A percentile compares a stretch with the other conserved stretches of the same genome.
These are phyloP conservation scores for Drosophila putrida DNA, from an alignment of 2,888 invertebrate genomes.

Conservation along the genomic window DNA sequence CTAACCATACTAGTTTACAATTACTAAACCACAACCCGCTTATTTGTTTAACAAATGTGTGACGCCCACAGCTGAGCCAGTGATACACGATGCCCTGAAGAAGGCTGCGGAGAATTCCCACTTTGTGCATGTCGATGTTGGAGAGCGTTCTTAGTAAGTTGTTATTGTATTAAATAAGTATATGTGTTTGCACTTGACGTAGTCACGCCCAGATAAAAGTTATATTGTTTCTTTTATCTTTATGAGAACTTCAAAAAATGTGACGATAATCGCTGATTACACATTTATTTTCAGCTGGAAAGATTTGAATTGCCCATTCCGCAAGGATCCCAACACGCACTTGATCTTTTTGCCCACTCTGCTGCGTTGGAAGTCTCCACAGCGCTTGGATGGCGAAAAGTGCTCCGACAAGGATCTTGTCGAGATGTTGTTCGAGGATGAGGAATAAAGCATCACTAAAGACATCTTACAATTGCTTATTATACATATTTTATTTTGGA, in stretches of 20 bases:
- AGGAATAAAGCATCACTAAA: constrained; percentile 85
- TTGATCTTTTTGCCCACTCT: constrained; percentile 94
- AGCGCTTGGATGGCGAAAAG: constrained; percentile 92
- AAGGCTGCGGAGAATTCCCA: constrained; percentile 88
- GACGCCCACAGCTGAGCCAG: constrained; percentile 89
- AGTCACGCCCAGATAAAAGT: constrained; percentile 40
- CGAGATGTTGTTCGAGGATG: constrained; percentile 92
- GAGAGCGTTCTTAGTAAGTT: constrained; percentile 90
- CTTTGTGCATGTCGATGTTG: constrained; percentile 92
- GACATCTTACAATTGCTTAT: neutral
- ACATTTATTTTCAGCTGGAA: constrained; percentile 89
- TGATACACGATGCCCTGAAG: constrained; percentile 89
- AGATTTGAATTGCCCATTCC: constrained; percentile 92
- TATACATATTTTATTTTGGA: constrained; percentile 40
- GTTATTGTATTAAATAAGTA: constrained; percentile 32
- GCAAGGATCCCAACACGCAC: constrained; percentile 90
- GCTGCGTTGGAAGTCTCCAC: constrained; percentile 91
- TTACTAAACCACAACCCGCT: constrained; percentile 9
- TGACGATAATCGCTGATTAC: constrained; percentile 4
- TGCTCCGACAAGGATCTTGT: constrained; percentile 91
- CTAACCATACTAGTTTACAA: constrained; percentile 27
- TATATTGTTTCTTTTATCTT: constrained; percentile 38
- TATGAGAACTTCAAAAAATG: constrained; percentile 12
- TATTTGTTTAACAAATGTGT: neutral
- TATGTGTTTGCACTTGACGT: neutral